Evolutionary conservation across 2,797 vertebrate species (phyloP).

Genomic region (Muraenolepis orangiensis): DNA sequence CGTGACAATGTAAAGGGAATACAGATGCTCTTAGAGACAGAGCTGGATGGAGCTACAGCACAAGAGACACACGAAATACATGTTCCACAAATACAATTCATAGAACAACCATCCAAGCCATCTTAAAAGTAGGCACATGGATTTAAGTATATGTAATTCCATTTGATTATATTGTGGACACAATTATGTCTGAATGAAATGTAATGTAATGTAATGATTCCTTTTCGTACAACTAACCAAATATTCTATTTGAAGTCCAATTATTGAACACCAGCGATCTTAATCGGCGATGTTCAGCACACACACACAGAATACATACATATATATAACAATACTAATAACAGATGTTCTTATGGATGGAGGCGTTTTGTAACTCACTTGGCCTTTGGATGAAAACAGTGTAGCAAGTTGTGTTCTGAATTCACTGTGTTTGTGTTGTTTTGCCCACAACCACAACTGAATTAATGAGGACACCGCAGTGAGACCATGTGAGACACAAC

Average conservation of each 20-base stretch:
- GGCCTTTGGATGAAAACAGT: too few species aligned
- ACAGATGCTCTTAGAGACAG: background rate
- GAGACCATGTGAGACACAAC: background rate
- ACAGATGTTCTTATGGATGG: too few species aligned
- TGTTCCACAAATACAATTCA: background rate
- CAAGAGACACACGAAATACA: background rate
- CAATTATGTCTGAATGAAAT: too few species aligned
- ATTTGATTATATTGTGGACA: too few species aligned
- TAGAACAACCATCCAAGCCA: background rate
- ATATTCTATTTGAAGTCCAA: background rate
- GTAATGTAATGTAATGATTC: too few species aligned
- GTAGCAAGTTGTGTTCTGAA: too few species aligned
- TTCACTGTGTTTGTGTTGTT: too few species aligned
- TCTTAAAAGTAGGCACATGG: background rate
- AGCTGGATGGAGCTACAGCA: background rate
- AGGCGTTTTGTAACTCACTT: too few species aligned
- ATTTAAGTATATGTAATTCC: background rate
- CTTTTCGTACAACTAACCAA: background rate
- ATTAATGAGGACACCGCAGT: background rate
- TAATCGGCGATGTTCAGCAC: background rate
- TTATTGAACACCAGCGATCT: background rate
- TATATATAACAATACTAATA: background rate
- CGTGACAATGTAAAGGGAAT: background rate
- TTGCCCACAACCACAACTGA: too few species aligned
- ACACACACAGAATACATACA: conserved; percentile 6